Evolutionary conservation across 2,113 vertebrate genomes (phyloP).

Genomic region (Mirounga angustirostris): DNA sequence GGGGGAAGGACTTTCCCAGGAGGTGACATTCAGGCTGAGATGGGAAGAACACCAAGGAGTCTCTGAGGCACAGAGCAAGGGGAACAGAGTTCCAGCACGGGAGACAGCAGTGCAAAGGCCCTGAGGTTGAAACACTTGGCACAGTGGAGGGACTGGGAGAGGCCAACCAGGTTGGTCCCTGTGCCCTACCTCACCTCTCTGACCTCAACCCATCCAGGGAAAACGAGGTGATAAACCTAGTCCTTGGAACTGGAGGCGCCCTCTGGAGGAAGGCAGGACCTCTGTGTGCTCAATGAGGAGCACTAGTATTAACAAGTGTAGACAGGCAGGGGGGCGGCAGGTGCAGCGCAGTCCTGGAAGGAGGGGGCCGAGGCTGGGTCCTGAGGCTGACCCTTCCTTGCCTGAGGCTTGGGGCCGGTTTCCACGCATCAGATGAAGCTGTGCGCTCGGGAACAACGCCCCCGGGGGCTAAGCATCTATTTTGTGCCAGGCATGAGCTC

Average conservation of each 20-base stretch:
- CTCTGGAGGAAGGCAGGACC: not conserved
- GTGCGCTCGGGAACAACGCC: fast-evolving
- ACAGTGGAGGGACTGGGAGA: not conserved
- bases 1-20: not conserved
- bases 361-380: not conserved
- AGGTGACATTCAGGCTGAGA: not conserved
- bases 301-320: not conserved
- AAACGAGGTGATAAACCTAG: not conserved
- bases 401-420: not conserved
- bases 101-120: not conserved
- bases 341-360: fast-evolving
- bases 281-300: not conserved
- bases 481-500: not conserved
- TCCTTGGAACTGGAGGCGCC: not conserved
- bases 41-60: not conserved
- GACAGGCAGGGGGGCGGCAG: not conserved
- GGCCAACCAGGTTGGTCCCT: not conserved
- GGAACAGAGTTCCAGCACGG: not conserved
- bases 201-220: not conserved
- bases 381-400: not conserved
- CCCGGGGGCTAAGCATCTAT: fast-evolving
- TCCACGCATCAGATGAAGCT: not conserved
- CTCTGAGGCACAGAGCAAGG: not conserved
- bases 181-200: not conserved
- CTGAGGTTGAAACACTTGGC: not conserved